Percentiles rank a stretch among this genome's conserved stretches.
phyloP scores from a whole-genome alignment of 1,140 invertebrate species.

The Ladona fulva region DNA sequence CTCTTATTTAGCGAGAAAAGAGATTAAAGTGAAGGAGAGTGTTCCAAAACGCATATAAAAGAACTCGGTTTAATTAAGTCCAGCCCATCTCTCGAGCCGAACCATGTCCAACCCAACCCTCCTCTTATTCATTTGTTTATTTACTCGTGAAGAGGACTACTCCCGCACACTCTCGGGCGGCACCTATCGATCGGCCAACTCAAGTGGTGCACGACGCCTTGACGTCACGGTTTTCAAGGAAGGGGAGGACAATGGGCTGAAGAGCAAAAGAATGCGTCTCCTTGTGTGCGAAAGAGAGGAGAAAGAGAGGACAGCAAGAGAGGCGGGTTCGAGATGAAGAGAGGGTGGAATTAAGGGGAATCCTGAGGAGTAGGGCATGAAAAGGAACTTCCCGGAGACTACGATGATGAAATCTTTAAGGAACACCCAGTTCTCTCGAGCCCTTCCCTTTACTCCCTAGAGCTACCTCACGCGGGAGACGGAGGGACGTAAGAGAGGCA shows the following conservation, averaged over 20 bases:
- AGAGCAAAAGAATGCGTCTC: not conserved
- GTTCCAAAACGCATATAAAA: too few species aligned
- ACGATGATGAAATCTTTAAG: too few species aligned
- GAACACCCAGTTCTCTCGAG: too few species aligned
- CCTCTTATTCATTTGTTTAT: slow-evolving; percentile 1
- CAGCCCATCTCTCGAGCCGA: too few species aligned
- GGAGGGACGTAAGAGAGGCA: too few species aligned
- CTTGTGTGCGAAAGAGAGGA: not conserved
- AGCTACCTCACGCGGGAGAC: too few species aligned
- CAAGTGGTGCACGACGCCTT: not conserved
- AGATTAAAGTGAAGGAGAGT: too few species aligned
- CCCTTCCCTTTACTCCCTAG: too few species aligned
- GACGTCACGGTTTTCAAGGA: not conserved
- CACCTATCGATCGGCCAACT: not conserved
- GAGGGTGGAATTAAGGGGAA: not conserved
- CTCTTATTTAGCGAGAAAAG: too few species aligned
- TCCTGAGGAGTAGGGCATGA: not conserved
- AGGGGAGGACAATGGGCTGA: not conserved
- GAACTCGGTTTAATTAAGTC: too few species aligned
- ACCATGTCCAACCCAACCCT: not conserved
- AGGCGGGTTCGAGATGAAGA: not conserved
- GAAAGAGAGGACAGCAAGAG: not conserved
- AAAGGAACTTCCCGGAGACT: too few species aligned
- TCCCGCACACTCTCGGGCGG: not conserved
- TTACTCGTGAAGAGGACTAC: slow-evolving; percentile 4